Base-by-base conservation (phyloP, 1,140 invertebrate species). In the Hyphantria cunea region DNA sequence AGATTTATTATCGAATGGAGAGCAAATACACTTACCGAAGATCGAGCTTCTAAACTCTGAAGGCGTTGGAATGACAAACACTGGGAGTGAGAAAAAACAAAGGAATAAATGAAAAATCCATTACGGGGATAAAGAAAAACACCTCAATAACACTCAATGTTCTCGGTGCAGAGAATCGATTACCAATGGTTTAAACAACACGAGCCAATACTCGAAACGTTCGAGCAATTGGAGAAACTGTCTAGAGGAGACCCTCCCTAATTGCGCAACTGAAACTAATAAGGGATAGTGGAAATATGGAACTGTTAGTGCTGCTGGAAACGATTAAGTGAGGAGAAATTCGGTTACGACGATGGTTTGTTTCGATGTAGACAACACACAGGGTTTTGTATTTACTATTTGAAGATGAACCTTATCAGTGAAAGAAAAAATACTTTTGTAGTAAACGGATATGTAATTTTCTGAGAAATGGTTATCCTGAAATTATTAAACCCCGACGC, bases 121-220 rank as follows among this genome's bases (percentile, higher is more conserved):
- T 58, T 58, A 49, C 55, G n/a, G 11, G 45, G 45, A 17, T 58
- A 58, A 58, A 41, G 44, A n/a, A 13, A 58, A 58, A 58, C 45
- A 58, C 45, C 44, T 58, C 55, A 25, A 49, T 49, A 56, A 56
- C 53, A 58, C 55, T 49, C 55, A 31, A 58, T 58, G 45, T 58
- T 58, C 45, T 48, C 54, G 54, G 47, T 56, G 37, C 50, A 56
- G 44, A 48, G 54, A 48, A 58, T 48, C 44, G 54, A 58, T 48
- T 58, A 48, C 54, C 32, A 37, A 15, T n/a, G n/a, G n/a, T 48
- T 58, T 58, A 37, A 58, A 58, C 54, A 48, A 33, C 11, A 48
- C 25, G 14, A 48, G 33, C 25, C 54, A 56, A 47, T 56, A 58
- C 42, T 58, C 8, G 44, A 48, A 48, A 37, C 7, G 54, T 58